Percentiles rank a stretch among this genome's conserved stretches.
Conservation (phyloP, 2,113 vertebrate species). For the Trichechus manatus region DNA sequence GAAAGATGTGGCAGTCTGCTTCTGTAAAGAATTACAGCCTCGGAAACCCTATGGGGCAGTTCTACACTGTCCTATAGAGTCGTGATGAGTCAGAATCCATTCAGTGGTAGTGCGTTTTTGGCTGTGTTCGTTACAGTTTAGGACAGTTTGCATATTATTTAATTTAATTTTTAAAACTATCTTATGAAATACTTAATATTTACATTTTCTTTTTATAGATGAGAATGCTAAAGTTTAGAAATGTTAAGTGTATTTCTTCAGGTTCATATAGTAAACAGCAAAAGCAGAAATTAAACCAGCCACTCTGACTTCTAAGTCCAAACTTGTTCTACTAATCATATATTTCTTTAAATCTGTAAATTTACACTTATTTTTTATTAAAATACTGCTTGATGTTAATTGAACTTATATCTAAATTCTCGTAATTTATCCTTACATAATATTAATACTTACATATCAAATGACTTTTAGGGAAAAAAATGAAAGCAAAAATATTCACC, state of each 20-base stretch:
- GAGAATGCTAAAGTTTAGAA: conserved; percentile 36
- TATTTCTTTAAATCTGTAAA: no score
- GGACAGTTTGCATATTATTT: neutral
- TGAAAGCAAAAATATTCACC: conserved; percentile 30
- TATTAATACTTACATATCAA: conserved; percentile 18
- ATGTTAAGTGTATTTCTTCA: conserved; percentile 17
- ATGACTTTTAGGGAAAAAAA: neutral
- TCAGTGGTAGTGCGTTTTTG: neutral
- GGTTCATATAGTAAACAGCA: conserved; percentile 21
- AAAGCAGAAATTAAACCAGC: conserved; percentile 19
- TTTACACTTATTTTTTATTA: neutral
- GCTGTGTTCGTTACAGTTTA: neutral
- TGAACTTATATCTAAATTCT: neutral
- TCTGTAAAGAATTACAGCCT: neutral
- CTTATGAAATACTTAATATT: neutral
- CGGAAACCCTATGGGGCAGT: no score
- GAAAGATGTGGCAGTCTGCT: neutral
- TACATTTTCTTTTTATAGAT: neutral
- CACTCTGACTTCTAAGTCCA: neutral
- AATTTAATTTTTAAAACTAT: conserved; percentile 7
- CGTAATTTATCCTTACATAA: neutral
- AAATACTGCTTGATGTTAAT: neutral
- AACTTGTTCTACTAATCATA: neutral
- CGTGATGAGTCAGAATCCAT: neutral
- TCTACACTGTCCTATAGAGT: neutral